These are phyloP conservation scores for Crenuchus spilurus DNA, from an alignment of 2,797 vertebrate genomes.

Conservation along the genomic window DNA sequence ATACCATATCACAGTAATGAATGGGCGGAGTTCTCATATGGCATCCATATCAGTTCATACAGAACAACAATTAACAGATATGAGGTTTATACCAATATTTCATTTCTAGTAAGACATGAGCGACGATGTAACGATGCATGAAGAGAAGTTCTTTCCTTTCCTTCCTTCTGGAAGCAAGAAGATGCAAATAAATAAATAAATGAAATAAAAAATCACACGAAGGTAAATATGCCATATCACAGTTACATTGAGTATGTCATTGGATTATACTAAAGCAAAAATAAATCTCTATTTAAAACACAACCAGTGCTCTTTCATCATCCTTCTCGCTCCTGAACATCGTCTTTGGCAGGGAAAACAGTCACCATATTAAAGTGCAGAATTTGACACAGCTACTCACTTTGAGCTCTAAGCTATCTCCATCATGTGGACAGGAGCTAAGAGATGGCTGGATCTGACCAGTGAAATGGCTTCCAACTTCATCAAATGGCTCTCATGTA, in stretches of 20 bases:
- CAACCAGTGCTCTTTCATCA: conserved; percentile 31
- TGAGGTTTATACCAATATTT: conserved; percentile 26
- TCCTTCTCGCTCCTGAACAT: conserved; percentile 49
- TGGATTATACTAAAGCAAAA: conserved; percentile 52
- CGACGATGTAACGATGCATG: conserved; percentile 32
- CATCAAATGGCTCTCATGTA: neutral
- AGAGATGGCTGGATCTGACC: neutral
- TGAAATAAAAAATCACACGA: conserved; percentile 39
- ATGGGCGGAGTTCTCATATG: neutral
- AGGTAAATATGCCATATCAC: conserved; percentile 47
- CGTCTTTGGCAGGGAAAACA: conserved; percentile 74
- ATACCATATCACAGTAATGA: neutral
- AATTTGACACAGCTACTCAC: conserved; percentile 70
- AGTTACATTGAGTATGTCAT: conserved; percentile 44
- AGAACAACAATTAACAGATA: conserved; percentile 38
- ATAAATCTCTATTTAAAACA: conserved; percentile 49
- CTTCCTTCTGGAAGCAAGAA: conserved; percentile 20
- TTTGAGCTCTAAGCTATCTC: conserved; percentile 63
- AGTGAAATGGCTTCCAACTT: conserved; percentile 30
- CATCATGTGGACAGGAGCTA: too few species aligned
- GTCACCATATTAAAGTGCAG: conserved; percentile 72
- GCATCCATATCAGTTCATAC: conserved; percentile 6
- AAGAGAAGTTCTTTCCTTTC: conserved; percentile 19
- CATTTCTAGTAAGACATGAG: conserved; percentile 36
- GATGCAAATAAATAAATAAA: too few species aligned